Conservation (phyloP, 2,888 invertebrate genomes). For the Meghimatium bilineatum region DNA sequence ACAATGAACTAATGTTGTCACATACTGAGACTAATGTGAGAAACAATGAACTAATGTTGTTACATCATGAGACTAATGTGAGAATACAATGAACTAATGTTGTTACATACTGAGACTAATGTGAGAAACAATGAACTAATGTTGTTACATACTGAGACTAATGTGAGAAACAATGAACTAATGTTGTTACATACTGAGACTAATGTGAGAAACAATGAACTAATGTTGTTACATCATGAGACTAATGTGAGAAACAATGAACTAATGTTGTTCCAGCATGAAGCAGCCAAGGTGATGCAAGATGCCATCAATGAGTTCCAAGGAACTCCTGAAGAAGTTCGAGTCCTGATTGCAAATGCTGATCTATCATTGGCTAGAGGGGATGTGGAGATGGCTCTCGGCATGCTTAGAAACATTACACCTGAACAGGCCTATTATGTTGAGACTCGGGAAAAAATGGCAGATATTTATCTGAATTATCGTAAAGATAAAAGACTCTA, state of each 20-base stretch:
- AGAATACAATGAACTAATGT: too few species aligned
- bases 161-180: too few species aligned
- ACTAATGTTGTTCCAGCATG: slow-evolving; percentile 78
- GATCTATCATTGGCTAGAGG: slow-evolving; percentile 88
- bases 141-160: too few species aligned
- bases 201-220: too few species aligned
- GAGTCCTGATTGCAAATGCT: slow-evolving; percentile 89
- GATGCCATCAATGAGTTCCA: slow-evolving; percentile 80
- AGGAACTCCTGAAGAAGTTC: slow-evolving; percentile 90
- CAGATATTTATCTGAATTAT: slow-evolving; percentile 91
- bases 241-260: background rate
- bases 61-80: too few species aligned
- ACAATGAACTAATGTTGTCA: too few species aligned
- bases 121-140: too few species aligned
- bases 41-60: too few species aligned
- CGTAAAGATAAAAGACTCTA: slow-evolving; percentile 91
- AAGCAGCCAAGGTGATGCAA: slow-evolving; percentile 89
- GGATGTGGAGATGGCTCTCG: slow-evolving; percentile 88
- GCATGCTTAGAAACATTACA: slow-evolving; percentile 86
- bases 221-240: too few species aligned
- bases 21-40: too few species aligned
- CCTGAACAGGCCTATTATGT: slow-evolving; percentile 91
- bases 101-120: too few species aligned
- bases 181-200: too few species aligned
- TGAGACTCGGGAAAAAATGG: slow-evolving; percentile 84